Evolutionary conservation across 2,797 vertebrate genomes (phyloP).

Genomic region (Pogonophryne albipinna): DNA sequence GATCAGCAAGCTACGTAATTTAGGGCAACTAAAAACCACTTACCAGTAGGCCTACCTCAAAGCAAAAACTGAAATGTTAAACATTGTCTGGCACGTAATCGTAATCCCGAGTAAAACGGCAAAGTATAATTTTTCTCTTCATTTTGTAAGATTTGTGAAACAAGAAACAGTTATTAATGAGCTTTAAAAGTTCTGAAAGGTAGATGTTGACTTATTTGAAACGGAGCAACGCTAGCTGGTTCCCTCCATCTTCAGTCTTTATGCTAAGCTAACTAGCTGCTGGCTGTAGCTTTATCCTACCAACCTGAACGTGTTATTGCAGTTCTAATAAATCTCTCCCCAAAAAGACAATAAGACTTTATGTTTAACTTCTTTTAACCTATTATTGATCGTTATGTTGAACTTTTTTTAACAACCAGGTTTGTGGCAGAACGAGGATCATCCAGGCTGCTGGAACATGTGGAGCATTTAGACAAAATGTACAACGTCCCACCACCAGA

Average conservation of each 20-base stretch:
- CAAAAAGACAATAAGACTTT: rapidly evolving
- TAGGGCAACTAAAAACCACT: background rate
- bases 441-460: constrained; percentile 87
- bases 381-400: no score
- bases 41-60: background rate
- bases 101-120: no score
- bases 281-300: background rate
- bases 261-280: background rate
- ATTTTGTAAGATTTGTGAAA: background rate
- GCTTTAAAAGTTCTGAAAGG: background rate
- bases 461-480: constrained; percentile 88
- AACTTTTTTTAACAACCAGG: constrained; percentile 66
- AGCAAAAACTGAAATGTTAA: no score
- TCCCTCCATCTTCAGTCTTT: background rate
- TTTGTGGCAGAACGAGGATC: constrained; percentile 90
- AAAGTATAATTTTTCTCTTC: no score
- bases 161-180: background rate
- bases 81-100: no score
- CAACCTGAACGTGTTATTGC: background rate
- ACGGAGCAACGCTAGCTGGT: background rate
- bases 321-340: background rate
- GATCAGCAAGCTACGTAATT: no score
- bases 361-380: background rate
- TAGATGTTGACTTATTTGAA: background rate
- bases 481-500: constrained; percentile 83